These are phyloP conservation scores for Scomber japonicus DNA, from an alignment of 2,113 vertebrate species.

Conservation along the genomic window DNA sequence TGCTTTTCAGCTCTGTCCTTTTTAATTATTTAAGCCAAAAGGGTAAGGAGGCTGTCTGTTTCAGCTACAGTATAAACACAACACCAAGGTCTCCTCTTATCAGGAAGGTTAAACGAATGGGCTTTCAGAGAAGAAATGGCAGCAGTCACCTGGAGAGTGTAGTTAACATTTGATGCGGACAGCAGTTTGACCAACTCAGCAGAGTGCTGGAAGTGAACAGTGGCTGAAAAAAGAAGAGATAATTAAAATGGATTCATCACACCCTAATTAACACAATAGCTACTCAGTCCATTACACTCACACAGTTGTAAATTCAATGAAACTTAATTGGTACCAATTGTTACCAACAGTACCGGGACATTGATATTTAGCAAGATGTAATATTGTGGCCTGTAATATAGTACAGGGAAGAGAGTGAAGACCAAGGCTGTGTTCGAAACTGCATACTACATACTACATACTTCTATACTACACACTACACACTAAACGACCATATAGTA, in stretches of 20 bases:
- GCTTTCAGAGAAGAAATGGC: conserved; percentile 12
- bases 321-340: background rate
- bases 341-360: too few species aligned
- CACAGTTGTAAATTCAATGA: background rate
- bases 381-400: background rate
- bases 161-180: conserved; percentile 91
- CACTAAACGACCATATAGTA: too few species aligned
- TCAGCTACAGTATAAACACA: too few species aligned
- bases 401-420: too few species aligned
- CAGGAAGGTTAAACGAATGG: background rate
- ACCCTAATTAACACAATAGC: background rate
- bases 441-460: too few species aligned
- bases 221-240: conserved; percentile 86
- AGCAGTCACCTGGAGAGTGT: conserved; percentile 91
- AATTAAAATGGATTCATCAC: background rate
- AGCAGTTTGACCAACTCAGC: conserved; percentile 94
- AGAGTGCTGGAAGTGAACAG: conserved; percentile 97
- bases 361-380: too few species aligned
- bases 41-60: too few species aligned
- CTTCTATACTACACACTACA: too few species aligned
- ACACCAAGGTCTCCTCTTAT: background rate
- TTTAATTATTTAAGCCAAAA: too few species aligned
- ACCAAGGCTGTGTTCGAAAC: too few species aligned
- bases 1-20: too few species aligned
- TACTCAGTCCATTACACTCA: background rate